A percentile compares a stretch with the other conserved stretches of the same genome.
phyloP scores from a whole-genome alignment of 2,797 vertebrate genomes.

The Lepus townsendii region DNA sequence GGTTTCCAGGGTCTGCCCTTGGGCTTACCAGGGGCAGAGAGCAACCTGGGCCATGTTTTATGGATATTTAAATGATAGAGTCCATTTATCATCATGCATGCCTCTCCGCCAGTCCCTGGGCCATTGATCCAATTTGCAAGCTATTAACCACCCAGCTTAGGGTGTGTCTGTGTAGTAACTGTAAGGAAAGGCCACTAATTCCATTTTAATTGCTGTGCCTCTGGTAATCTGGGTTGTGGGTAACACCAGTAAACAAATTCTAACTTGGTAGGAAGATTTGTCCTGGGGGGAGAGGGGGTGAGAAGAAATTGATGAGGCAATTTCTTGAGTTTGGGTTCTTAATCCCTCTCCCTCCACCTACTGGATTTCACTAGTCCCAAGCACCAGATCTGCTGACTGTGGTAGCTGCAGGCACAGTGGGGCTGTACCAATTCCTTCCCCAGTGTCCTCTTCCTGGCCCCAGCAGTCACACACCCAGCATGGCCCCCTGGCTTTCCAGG shows the following conservation, averaged over 20 bases:
- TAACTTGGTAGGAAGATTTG: neutral
- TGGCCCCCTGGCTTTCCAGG: no score
- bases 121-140: slow-evolving; percentile 83
- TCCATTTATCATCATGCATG: neutral
- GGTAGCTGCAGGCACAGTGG: rapidly evolving
- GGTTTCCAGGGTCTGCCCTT: neutral
- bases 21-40: slow-evolving; percentile 33
- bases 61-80: slow-evolving; percentile 64
- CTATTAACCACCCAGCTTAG: slow-evolving; percentile 77
- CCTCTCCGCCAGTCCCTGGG: slow-evolving; percentile 74
- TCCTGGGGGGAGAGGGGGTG: neutral
- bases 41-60: neutral
- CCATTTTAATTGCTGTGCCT: slow-evolving; percentile 81
- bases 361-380: neutral
- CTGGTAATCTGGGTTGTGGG: slow-evolving; percentile 77
- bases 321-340: neutral
- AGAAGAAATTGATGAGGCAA: neutral
- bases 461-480: neutral
- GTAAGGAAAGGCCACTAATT: slow-evolving; percentile 77
- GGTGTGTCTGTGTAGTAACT: slow-evolving; percentile 70
- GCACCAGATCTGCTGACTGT: neutral
- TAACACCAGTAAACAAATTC: slow-evolving; percentile 69
- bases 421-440: neutral
- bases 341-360: rapidly evolving
- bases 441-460: no score